Conservation (phyloP, 2,888 invertebrate genomes). For the Cephonodes hylas region DNA sequence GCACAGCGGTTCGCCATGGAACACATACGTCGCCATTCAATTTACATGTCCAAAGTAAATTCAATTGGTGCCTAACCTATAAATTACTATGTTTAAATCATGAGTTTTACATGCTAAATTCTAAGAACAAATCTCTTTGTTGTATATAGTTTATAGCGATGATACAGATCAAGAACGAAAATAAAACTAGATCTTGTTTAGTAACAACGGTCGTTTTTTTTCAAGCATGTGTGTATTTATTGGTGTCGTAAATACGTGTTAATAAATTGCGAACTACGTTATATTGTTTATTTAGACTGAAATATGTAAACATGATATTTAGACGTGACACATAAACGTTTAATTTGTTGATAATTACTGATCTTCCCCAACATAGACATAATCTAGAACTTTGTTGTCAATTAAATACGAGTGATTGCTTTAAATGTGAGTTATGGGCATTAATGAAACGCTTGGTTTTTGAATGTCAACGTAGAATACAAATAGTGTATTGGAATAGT, state of each 20-base stretch:
- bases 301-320: neutral
- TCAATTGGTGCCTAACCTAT: neutral
- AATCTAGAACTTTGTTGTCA: neutral
- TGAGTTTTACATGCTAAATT: neutral
- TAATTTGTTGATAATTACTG: neutral
- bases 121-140: neutral
- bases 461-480: neutral
- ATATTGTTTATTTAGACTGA: neutral
- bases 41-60: neutral
- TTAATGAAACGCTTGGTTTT: neutral
- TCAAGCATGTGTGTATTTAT: neutral
- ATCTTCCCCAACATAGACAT: neutral
- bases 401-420: no score
- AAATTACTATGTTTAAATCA: neutral
- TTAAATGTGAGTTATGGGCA: neutral
- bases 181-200: neutral
- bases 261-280: neutral
- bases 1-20: slow-evolving; percentile 28
- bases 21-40: neutral
- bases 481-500: neutral
- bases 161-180: neutral
- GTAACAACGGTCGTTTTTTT: neutral
- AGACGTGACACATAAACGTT: neutral
- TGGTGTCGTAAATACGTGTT: neutral
- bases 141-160: neutral